phyloP scores from a whole-genome alignment of 1,140 invertebrate genomes.

The Caenorhabditis elegans region WBcel235 BX284602.5:13342001-13342500 shows the following conservation, averaged over 20 bases:
- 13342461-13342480: too few relatives aligned
- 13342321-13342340: background rate
- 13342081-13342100: constrained; percentile 54
- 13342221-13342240: constrained; percentile 37
- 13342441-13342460: too few relatives aligned
- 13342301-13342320: background rate
- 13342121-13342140: background rate
- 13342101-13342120: too few relatives aligned
- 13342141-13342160: constrained; percentile 47
- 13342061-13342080: constrained; percentile 49
- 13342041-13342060: constrained; percentile 51
- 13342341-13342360: background rate
- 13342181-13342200: constrained; percentile 59
- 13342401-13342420: constrained; percentile 27
- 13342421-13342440: too few relatives aligned
- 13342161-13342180: constrained; percentile 52
- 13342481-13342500: too few relatives aligned
- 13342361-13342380: constrained; percentile 2
- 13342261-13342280: constrained; percentile 37
- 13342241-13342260: background rate
- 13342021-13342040: constrained; percentile 49
- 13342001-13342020: constrained; percentile 53
- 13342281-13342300: constrained; percentile 40
- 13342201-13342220: constrained; percentile 8
- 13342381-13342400: constrained; percentile 7